Conservation (phyloP, 1,140 invertebrate genomes). For the Helicorthomorpha holstii region DNA sequence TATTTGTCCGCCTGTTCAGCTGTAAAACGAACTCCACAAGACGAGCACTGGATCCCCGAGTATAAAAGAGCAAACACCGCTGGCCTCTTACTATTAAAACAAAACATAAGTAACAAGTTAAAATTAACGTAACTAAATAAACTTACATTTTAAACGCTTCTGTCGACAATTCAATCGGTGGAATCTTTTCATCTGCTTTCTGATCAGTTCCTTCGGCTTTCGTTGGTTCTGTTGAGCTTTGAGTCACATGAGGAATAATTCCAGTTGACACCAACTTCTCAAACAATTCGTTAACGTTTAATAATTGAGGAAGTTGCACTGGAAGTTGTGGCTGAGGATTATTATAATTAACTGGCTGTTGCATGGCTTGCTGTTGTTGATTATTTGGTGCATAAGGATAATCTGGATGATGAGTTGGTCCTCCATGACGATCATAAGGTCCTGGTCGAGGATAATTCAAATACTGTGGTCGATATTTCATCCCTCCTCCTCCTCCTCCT, state of each 20-base stretch:
- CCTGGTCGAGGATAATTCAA: not conserved
- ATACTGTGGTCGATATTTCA: too few relatives aligned
- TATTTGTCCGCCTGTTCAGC: constrained; percentile 69
- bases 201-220: constrained; percentile 25
- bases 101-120: constrained; percentile 11
- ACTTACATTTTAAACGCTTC: constrained; percentile 48
- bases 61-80: constrained; percentile 51
- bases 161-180: constrained; percentile 18
- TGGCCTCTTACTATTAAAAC: constrained; percentile 35
- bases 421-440: not conserved
- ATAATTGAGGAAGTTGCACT: constrained; percentile 22
- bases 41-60: constrained; percentile 81
- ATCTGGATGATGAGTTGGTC: not conserved
- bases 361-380: too few relatives aligned
- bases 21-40: constrained; percentile 78
- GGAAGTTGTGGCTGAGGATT: not conserved
- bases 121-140: constrained; percentile 6
- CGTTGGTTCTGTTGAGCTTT: constrained; percentile 24
- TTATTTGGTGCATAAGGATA: too few relatives aligned
- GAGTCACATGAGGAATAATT: constrained; percentile 48
- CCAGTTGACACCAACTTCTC: constrained; percentile 65
- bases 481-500: too few relatives aligned
- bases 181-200: constrained; percentile 21
- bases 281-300: constrained; percentile 67
- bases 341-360: too few relatives aligned